Base-by-base conservation (phyloP, 2,888 invertebrate species). In the Lucinisca nassula region DNA sequence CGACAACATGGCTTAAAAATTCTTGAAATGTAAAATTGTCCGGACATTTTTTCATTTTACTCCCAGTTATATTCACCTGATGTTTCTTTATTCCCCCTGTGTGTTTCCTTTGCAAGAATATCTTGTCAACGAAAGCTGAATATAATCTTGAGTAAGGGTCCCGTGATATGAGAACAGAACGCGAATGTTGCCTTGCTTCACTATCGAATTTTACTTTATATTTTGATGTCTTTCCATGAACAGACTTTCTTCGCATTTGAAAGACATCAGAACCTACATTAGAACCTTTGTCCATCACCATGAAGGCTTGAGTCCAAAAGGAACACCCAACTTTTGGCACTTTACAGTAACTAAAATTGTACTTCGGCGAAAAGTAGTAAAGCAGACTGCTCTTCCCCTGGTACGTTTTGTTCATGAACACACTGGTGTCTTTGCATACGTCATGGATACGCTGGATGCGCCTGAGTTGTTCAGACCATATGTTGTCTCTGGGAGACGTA, bases 81-180 rank as follows among this genome's bases (percentile, higher is more conserved):
- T n/a, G 24, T 61, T n/a, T 61, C 8, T 12, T n/a, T 12, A n/a
- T n/a, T n/a, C 21, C 8, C 24, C 10, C 61, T 8, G 61, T n/a
- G 0, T 35, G 14, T 21, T 49, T 8, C n/a, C 70, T 37, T 0
- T 70, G 73, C 1, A 83, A 24, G 27, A 40, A 82, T 0, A 74
- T 40, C 51, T 86, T 86, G 45, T 86, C 85, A 12, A 86, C 45
- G 38, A 38, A 86, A 6, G 82, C 86, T 24, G 86, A 80, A 61
- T 24, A 86, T 14, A 86, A 35, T 58, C 86, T 82, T 21, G 76
- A 70, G 32, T 82, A 86, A 21, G 86, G 86, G 38, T 83, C 83
- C 40, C 86, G 82, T 55, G 86, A 82, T 27, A 86, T 76, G 30
- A 86, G 38, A 55, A 86, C 51, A 1, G 77, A 38, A 0, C 70